Evolutionary conservation across 2,888 invertebrate genomes (phyloP), one percentile per base, ranked within the genome.

Genomic region (Megamerina dolium): DNA sequence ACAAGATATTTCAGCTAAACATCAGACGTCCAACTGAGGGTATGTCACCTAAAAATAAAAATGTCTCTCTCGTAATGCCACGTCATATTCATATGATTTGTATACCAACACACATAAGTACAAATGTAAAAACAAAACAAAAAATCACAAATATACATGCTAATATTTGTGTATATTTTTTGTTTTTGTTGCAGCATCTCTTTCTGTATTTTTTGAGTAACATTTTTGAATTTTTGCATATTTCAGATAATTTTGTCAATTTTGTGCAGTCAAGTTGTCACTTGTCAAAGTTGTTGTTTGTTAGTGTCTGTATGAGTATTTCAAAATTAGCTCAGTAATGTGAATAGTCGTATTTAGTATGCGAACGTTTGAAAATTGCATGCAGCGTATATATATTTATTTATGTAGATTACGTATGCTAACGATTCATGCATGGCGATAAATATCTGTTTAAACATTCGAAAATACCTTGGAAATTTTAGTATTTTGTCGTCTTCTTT

Each of bases 241-340:
- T 57, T 64, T 64, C 60, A 64, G 66, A 65, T 65, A 66, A 65
- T 63, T 66, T 65, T 66, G 65, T 65, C 65, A 65, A 65, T 65
- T 58, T 58, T 62, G 62, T 63, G 66, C 66, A 65, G 66, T 65
- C 66, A 52, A 59, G 62, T 60, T 62, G 64, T 64, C 62, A 58
- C 54, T 53, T 57, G 54, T 56, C 54, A 66, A 54, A 54, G 56
- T 39, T 47, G n/a, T n/a, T n/a, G n/a, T n/a, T n/a, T n/a, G n/a
- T n/a, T n/a, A n/a, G n/a, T n/a, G n/a, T n/a, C n/a, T n/a, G n/a
- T n/a, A n/a, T n/a, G n/a, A 48, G 53, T 55, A 55, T 56, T 56
- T 59, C 52, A 50, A 51, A 57, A 63, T 63, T 62, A 63, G 64
- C 50, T 49, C 47, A 41, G 20, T 33, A 33, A 34, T 36, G 30